Conservation (phyloP, 2,113 vertebrate genomes). For the Epinephelus cyanopodus region DNA sequence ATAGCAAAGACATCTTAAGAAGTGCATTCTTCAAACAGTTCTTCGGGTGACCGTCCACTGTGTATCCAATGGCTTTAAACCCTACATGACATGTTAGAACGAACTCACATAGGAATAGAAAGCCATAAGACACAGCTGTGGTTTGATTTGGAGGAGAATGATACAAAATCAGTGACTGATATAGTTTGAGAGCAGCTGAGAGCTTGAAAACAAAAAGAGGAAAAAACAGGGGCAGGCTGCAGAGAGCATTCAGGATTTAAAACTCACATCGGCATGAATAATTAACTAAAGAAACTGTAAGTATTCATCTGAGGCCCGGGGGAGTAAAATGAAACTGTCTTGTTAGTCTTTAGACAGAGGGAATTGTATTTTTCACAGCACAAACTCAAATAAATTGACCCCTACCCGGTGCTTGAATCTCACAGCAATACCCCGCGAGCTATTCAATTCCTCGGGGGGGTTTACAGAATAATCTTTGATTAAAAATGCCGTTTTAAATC, state of each 20-base stretch:
- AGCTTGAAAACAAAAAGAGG: slow-evolving; percentile 52
- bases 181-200: slow-evolving; percentile 27
- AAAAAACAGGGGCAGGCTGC: slow-evolving; percentile 65
- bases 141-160: slow-evolving; percentile 59
- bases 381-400: slow-evolving; percentile 64
- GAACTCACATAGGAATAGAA: slow-evolving; percentile 99
- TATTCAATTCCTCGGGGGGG: slow-evolving; percentile 51
- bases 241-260: slow-evolving; percentile 76
- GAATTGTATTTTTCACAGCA: slow-evolving; percentile 56
- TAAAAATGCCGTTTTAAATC: slow-evolving; percentile 70
- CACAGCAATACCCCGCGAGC: slow-evolving; percentile 56
- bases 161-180: slow-evolving; percentile 17
- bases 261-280: slow-evolving; percentile 82
- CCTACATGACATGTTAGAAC: slow-evolving; percentile 94
- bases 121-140: slow-evolving; percentile 97
- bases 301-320: slow-evolving; percentile 75
- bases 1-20: not conserved
- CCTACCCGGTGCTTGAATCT: slow-evolving; percentile 47
- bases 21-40: not conserved
- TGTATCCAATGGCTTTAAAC: slow-evolving; percentile 98
- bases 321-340: slow-evolving; percentile 77
- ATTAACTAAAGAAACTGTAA: slow-evolving; percentile 80
- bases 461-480: slow-evolving; percentile 76
- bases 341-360: slow-evolving; percentile 63
- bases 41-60: slow-evolving; percentile 81